Evolutionary conservation across 1,140 invertebrate genomes (phyloP).

Genomic region (honey bee (Apis mellifera)): Amel_HAv3.1 CM009942.2:9554001-9554500

Average conservation of each 20-base stretch:
- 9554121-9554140: too few relatives aligned
- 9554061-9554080: too few relatives aligned
- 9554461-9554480: background rate
- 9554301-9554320: conserved; percentile 11
- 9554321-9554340: conserved; percentile 15
- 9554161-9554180: background rate
- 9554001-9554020: too few relatives aligned
- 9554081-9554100: too few relatives aligned
- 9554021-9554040: too few relatives aligned
- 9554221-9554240: background rate
- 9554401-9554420: conserved; percentile 15
- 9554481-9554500: conserved; percentile 23
- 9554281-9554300: conserved; percentile 8
- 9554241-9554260: background rate
- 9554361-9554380: background rate
- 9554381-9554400: background rate
- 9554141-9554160: background rate
- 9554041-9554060: too few relatives aligned
- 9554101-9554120: too few relatives aligned
- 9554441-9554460: conserved; percentile 11
- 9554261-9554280: background rate
- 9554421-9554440: conserved; percentile 20
- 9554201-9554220: background rate
- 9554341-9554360: background rate
- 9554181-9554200: background rate